Base-by-base conservation (phyloP, 2,888 invertebrate species). In the Epinotia brunnichana region DNA sequence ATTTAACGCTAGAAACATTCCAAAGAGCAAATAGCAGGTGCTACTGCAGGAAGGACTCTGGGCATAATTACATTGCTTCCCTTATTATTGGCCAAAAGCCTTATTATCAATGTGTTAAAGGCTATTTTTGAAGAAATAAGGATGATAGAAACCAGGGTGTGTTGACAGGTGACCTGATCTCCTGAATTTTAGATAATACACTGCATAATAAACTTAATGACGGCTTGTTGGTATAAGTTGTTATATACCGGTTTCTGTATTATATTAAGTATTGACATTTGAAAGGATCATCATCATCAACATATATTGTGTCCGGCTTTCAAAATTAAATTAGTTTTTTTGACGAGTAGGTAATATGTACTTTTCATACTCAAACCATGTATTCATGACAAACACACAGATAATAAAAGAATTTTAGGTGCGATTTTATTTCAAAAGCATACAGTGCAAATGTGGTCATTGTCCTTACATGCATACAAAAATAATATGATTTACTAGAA, bases 281-380 rank as follows among this genome's bases (percentile, higher is more conserved):
- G 11, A 64, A 57, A 53, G 53, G 15, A 44, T 53, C 57, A 60
- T 41, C 44, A 64, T 54, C 64, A 64, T 35, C 60, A 66, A 66
- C n/a, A 44, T 54, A 53, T 48, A 41, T 41, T 51, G 51, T 54
- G 53, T 54, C 39, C 53, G 53, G 64, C 39, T 39, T 63, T 56
- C 63, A 66, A 61, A 72, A 68, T 54, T 54, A 53, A 64, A 64
- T 64, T 64, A 64, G 53, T 19, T 2, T 19, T n/a, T n/a, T n/a
- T n/a, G n/a, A n/a, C n/a, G n/a, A n/a, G n/a, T n/a, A n/a, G n/a
- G n/a, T n/a, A n/a, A n/a, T n/a, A n/a, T n/a, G n/a, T n/a, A n/a
- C n/a, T n/a, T n/a, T n/a, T n/a, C n/a, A n/a, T n/a, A n/a, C n/a
- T n/a, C n/a, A n/a, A n/a, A n/a, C n/a, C n/a, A n/a, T n/a, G n/a